Conservation (phyloP, 2,888 invertebrate species). For the Drosophila prostipennis region DNA sequence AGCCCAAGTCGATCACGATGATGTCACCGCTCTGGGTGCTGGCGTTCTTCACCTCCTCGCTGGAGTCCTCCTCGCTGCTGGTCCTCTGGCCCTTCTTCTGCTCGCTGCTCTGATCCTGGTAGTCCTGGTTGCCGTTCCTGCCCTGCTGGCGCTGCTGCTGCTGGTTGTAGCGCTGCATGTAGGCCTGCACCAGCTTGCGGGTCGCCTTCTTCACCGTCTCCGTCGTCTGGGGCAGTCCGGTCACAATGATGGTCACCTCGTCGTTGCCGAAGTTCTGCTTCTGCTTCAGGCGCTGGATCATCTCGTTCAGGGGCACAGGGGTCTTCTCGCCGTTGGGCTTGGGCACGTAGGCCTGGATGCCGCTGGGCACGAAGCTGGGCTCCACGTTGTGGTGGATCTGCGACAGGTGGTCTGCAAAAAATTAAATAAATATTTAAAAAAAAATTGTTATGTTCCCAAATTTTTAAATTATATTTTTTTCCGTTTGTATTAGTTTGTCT, state of each 20-base stretch:
- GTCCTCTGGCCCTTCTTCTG: conserved; percentile 45
- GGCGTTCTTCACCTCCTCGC: conserved; percentile 54
- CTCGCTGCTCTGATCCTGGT: conserved; percentile 36
- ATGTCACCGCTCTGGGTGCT: conserved; percentile 66
- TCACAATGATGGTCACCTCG: conserved; percentile 80
- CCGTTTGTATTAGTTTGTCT: too few relatives aligned
- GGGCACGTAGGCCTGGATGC: conserved; percentile 57
- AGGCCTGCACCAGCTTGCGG: conserved; percentile 69
- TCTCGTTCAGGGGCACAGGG: conserved; percentile 56
- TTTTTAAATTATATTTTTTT: background rate
- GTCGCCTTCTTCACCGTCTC: conserved; percentile 68
- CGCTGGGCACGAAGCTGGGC: conserved; percentile 66
- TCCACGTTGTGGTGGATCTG: conserved; percentile 71
- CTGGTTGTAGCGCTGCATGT: conserved; percentile 77
- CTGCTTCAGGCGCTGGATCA: conserved; percentile 63
- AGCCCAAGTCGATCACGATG: conserved; percentile 78
- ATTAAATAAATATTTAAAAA: background rate
- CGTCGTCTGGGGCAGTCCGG: conserved; percentile 73
- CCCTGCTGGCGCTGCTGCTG: conserved; percentile 52
- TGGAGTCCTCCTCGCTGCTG: conserved; percentile 73
- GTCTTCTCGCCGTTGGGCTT: conserved; percentile 60
- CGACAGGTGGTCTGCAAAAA: conserved; percentile 69
- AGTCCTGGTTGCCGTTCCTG: conserved; percentile 35
- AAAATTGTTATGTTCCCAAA: too few relatives aligned
- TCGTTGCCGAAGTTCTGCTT: conserved; percentile 68